Base-by-base conservation (phyloP, 2,888 invertebrate species). In the Xestia rhomboidea region DNA sequence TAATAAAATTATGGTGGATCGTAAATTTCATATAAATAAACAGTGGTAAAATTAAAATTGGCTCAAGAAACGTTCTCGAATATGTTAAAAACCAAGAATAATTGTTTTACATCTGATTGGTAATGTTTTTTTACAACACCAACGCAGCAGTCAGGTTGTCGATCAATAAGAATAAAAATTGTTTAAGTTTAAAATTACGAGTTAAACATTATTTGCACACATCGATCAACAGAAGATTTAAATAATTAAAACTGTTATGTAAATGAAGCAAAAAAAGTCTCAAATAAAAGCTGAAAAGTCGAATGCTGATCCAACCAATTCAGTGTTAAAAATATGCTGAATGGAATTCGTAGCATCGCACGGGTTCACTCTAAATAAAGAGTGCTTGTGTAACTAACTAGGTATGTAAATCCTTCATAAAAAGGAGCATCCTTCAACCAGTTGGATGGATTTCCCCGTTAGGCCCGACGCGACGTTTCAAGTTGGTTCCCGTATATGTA, bases 11-110 rank as follows among this genome's bases (percentile, higher is more conserved):
- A 46, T 68, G 49, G 21, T 70, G n/a, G 18, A 73, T 83, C 79
- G 54, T 73, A 70, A 84, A 82, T 66, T 81, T 62, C 11, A 46
- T 79, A 54, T 66, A 82, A 79, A 83, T 79, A 79, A 83, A 84
- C 73, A 54, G 10, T 30, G 10, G 7, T 44, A 46, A 68, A 68
- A 79, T 30, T 57, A 44, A 44, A 70, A 73, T 34, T 49, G 2
- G 64, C 34, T 30, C 13, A 30, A 51, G 34, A 68, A 60, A 15
- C 41, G 34, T 76, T 82, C 34, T 49, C 6, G 34, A 66, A 51
- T 34, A 30, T 76, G 21, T 51, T 60, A 24, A 54, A 49, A 51
- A 60, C 18, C 15, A 51, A n/a, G 15, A 18, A 21, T 62, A 30
- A 51, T 73, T 73, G 15, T 66, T 72, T 80, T 24, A 46, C 24